These are phyloP conservation scores for Aphelocoma californica DNA, from an alignment of 2,797 vertebrate species.

Conservation along the genomic window DNA sequence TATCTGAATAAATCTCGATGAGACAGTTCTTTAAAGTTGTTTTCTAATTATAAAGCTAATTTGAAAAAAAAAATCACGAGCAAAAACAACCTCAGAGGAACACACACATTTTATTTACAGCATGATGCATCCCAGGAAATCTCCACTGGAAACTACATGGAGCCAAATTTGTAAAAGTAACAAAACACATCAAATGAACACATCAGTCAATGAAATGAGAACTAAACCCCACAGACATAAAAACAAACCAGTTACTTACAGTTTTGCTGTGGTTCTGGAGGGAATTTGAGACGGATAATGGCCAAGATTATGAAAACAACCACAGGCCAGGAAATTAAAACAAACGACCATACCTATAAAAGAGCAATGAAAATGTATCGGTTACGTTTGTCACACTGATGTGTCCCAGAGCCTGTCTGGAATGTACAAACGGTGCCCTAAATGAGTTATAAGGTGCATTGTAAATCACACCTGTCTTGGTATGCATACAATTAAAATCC, in stretches of 20 bases:
- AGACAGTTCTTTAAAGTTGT: neutral
- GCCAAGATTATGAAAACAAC: constrained; percentile 82
- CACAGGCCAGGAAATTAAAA: constrained; percentile 80
- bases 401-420: neutral
- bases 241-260: constrained; percentile 75
- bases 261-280: constrained; percentile 72
- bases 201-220: constrained; percentile 43
- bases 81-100: constrained; percentile 15
- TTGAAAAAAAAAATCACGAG: neutral
- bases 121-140: neutral
- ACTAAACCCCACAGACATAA: constrained; percentile 1
- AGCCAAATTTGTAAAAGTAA: constrained; percentile 11
- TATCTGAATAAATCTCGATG: neutral
- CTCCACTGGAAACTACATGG: neutral
- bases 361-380: constrained; percentile 55
- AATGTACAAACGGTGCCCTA: neutral
- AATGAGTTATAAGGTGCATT: neutral
- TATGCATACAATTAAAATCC: constrained; percentile 6
- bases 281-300: constrained; percentile 77
- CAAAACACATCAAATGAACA: constrained; percentile 14
- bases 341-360: constrained; percentile 81
- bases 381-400: neutral
- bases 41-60: constrained; percentile 29
- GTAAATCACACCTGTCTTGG: constrained; percentile 2
- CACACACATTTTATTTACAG: constrained; percentile 42